Conservation (phyloP, 2,113 vertebrate genomes). For the Scortum barcoo region DNA sequence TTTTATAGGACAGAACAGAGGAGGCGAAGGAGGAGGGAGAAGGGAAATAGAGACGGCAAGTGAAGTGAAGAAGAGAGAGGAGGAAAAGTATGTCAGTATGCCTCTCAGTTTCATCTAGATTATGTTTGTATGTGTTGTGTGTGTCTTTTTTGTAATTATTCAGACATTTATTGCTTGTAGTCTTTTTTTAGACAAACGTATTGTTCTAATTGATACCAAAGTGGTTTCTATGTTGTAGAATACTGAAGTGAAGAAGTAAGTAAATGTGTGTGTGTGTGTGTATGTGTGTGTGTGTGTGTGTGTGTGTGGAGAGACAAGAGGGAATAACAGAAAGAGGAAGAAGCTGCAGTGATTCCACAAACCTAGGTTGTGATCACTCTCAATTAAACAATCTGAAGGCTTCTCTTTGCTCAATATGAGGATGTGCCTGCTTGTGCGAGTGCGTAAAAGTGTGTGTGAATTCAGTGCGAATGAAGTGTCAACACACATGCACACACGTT, state of each 20-base stretch:
- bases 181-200: neutral
- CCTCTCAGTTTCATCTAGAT: neutral
- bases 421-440: neutral
- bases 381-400: conserved; percentile 25
- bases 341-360: neutral
- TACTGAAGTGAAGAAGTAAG: neutral
- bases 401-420: neutral
- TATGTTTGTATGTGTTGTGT: neutral
- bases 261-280: neutral
- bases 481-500: conserved; percentile 40
- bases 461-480: conserved; percentile 43
- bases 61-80: conserved; percentile 1
- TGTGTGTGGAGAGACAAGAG: neutral
- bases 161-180: neutral
- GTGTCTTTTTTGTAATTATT: neutral
- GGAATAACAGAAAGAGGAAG: neutral
- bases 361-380: neutral
- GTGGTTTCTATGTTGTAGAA: neutral
- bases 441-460: conserved; percentile 1
- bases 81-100: conserved; percentile 31
- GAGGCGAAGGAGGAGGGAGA: conserved; percentile 4
- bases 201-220: neutral
- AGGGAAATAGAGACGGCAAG: conserved; percentile 7
- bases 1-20: conserved; percentile 67
- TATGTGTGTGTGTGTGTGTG: neutral